Conservation (phyloP, 2,113 vertebrate genomes). For the Oceanodroma tethys region DNA sequence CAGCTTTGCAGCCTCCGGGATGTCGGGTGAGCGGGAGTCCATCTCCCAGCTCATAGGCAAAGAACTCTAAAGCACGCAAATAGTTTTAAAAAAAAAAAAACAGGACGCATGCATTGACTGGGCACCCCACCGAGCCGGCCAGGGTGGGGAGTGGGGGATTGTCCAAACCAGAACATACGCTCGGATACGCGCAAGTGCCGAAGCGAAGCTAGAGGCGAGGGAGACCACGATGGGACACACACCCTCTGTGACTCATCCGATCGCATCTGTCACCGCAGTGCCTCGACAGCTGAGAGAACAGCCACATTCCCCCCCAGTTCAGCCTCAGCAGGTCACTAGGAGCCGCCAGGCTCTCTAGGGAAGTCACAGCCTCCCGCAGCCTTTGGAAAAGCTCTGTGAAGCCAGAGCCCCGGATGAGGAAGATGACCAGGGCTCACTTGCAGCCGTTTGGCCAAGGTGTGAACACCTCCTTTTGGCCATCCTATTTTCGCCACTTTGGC, state of each 20-base stretch:
- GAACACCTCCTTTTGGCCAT: neutral
- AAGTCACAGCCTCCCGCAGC: neutral
- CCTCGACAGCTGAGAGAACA: neutral
- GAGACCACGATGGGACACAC: neutral
- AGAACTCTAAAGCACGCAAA: neutral
- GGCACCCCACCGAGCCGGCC: neutral
- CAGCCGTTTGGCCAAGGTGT: neutral
- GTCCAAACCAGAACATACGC: neutral
- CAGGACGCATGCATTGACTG: rapidly evolving
- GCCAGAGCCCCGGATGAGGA: neutral
- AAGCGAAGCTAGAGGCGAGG: neutral
- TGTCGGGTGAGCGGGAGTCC: neutral
- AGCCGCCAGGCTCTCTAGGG: neutral
- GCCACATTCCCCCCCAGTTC: neutral
- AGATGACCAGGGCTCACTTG: neutral
- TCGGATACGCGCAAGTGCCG: neutral
- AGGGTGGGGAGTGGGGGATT: neutral
- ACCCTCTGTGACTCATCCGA: neutral
- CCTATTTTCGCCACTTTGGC: neutral
- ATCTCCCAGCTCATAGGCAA: neutral
- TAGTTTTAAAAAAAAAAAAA: neutral
- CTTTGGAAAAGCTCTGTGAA: neutral
- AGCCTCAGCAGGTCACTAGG: neutral
- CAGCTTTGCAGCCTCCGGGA: neutral
- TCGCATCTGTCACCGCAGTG: neutral